Base-by-base conservation (phyloP, 2,888 invertebrate genomes). In the Anarsia innoxiella region DNA sequence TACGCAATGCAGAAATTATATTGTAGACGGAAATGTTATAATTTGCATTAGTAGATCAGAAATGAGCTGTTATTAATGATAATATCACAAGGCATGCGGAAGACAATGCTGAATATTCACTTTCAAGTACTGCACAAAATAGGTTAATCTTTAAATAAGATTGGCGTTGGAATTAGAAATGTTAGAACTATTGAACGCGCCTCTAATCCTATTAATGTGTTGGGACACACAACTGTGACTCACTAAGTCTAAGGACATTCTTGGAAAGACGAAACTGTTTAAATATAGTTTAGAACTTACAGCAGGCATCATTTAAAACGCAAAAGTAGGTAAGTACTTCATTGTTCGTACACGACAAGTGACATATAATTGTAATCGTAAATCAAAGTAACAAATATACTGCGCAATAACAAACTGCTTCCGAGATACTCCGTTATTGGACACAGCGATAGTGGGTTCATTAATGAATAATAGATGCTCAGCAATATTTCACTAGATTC, bases 391-490 rank as follows among this genome's bases (percentile, higher is more conserved):
- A n/a, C n/a, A n/a, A n/a, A 46, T 44, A 36, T 41, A 39, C 42
- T 28, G 36, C 41, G 46, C 45, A 42, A 38, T 36, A 37, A 40
- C 37, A 27, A 36, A 36, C 36, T 29, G 55, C 56, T 52, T 51
- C 53, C 53, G 59, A 53, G 44, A 50, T 45, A 48, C 44, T 57
- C 73, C 64, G 70, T 68, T 75, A 72, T 62, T 57, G 66, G 59
- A 66, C 48, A 51, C 51, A 53, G 53, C 55, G 63, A 65, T 68
- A 65, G 66, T 71, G 52, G 64, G 62, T 71, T 76, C 75, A 77
- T 77, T 70, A 75, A 74, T 76, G 69, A 77, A 75, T 75, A 77
- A 77, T 75, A 67, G 70, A 76, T 72, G 55, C 59, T 59, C 48
- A 51, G 67, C 61, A 66, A 74, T 76, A 76, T 69, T 67, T 75